phyloP scores from a whole-genome alignment of 2,113 vertebrate genomes.

The Ictalurus punctatus region DNA sequence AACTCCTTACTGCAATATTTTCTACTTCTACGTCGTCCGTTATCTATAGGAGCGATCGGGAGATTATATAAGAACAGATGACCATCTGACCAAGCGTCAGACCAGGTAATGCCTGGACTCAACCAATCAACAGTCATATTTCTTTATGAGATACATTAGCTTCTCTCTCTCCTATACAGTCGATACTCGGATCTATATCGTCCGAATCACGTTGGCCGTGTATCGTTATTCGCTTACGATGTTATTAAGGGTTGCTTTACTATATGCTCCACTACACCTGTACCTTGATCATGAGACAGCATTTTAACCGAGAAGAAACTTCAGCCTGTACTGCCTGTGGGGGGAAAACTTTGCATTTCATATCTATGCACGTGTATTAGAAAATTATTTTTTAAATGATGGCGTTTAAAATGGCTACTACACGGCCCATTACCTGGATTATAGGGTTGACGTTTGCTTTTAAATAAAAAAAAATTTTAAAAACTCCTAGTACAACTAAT shows the following conservation, averaged over 20 bases:
- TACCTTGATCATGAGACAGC: not conserved
- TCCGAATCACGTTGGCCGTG: not conserved
- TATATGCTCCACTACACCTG: not conserved
- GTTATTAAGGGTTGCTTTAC: not conserved
- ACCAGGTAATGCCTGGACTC: not conserved
- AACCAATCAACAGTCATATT: not conserved
- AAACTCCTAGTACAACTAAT: not conserved
- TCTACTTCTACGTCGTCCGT: not conserved
- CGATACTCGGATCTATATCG: not conserved
- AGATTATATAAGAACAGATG: constrained; percentile 32
- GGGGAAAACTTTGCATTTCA: not conserved
- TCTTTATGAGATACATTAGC: not conserved
- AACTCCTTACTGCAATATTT: not conserved
- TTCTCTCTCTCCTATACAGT: too few relatives aligned
- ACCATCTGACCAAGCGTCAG: not conserved
- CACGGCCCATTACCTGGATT: not conserved
- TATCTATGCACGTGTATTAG: not conserved
- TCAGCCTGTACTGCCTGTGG: not conserved
- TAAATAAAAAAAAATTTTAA: not conserved
- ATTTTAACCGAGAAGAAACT: not conserved
- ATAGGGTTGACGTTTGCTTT: not conserved
- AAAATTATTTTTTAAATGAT: not conserved
- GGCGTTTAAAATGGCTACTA: too few relatives aligned
- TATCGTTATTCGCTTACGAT: not conserved
- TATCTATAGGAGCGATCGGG: not conserved